Percentiles rank a stretch among this genome's conserved stretches.
phyloP scores from a whole-genome alignment of 2,113 vertebrate species.

The Mustela lutreola region DNA sequence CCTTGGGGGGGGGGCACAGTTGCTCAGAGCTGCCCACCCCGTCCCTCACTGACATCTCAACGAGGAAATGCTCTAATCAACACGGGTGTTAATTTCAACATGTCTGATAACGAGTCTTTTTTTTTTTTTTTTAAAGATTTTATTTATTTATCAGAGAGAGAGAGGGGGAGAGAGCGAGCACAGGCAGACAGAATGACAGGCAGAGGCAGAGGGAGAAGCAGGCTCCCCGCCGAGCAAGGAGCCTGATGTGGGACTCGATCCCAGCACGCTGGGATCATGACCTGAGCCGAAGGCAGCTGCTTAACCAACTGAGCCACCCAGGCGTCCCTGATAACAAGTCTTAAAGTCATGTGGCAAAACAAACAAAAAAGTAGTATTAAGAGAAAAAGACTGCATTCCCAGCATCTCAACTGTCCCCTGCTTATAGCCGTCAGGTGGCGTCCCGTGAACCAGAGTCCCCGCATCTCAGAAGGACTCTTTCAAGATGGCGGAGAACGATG shows the following conservation, averaged over 20 bases:
- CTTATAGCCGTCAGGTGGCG: background rate
- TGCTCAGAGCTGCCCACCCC: background rate
- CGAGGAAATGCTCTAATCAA: background rate
- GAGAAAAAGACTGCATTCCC: background rate
- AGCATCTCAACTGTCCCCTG: background rate
- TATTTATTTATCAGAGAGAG: too few species aligned
- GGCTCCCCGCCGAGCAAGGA: too few species aligned
- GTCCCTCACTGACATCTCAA: background rate
- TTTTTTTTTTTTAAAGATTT: too few species aligned
- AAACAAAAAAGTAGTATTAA: background rate
- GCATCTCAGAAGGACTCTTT: fast-evolving
- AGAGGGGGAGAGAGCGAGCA: too few species aligned
- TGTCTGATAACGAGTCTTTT: background rate
- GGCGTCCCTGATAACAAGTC: background rate
- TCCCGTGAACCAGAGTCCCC: background rate
- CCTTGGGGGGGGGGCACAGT: fast-evolving
- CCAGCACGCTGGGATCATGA: too few species aligned
- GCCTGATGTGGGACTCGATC: too few species aligned
- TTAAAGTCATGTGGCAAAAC: background rate
- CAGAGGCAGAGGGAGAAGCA: too few species aligned
- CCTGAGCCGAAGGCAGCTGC: too few species aligned
- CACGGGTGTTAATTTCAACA: background rate
- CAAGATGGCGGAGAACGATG: background rate
- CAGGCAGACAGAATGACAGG: too few species aligned
- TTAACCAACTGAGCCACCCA: too few species aligned